These are phyloP conservation scores for Phoronis australis DNA, from an alignment of 2,888 invertebrate genomes.

Conservation along the genomic window DNA sequence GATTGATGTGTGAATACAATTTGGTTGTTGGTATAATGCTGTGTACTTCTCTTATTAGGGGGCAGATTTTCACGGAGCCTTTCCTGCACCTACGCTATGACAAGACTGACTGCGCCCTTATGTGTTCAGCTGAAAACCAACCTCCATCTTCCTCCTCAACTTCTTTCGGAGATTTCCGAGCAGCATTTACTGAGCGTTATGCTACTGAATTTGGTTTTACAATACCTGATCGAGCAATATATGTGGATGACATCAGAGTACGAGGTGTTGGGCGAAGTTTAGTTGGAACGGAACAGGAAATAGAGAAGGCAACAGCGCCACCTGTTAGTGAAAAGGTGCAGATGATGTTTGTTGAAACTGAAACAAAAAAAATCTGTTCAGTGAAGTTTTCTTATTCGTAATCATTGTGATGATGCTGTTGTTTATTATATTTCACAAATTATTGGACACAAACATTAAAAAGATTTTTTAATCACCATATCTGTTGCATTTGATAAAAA, in stretches of 20 bases:
- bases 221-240: constrained; percentile 69
- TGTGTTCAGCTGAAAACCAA: constrained; percentile 64
- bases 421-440: too few species aligned
- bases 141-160: constrained; percentile 30
- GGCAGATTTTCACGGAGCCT: constrained; percentile 67
- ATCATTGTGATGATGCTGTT: too few species aligned
- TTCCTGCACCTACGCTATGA: constrained; percentile 84
- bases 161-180: constrained; percentile 70
- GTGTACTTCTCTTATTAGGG: too few species aligned
- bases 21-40: too few species aligned
- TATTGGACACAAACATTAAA: too few species aligned
- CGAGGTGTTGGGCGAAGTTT: constrained; percentile 69
- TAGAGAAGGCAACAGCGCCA: constrained; percentile 20
- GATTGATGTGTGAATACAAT: too few species aligned
- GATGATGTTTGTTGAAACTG: too few species aligned
- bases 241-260: constrained; percentile 88
- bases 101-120: constrained; percentile 90
- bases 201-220: constrained; percentile 93
- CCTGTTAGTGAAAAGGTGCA: constrained; percentile 26
- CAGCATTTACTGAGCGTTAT: constrained; percentile 61
- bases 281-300: constrained; percentile 21
- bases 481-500: too few species aligned
- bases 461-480: too few species aligned
- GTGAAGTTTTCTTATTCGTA: too few species aligned
- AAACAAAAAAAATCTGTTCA: too few species aligned